Base-by-base conservation (phyloP, 2,888 invertebrate species). In the Odontomyia ornata region DNA sequence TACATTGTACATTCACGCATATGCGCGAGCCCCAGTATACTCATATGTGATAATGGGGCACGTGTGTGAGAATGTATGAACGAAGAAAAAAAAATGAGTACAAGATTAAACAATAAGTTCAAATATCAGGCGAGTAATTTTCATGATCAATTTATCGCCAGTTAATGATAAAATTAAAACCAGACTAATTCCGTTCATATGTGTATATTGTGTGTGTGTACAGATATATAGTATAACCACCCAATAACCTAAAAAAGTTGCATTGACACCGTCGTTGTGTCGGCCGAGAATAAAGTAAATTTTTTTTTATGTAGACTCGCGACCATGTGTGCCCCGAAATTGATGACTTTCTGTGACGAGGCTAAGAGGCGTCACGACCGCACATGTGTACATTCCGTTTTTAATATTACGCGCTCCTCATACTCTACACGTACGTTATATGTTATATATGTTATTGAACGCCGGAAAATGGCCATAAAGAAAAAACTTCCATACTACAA, bases 171-270 rank as follows among this genome's bases (percentile, higher is more conserved):
- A 28, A 64, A n/a, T 69, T 47, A 23, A 47, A 69, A 69, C 21
- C 47, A 69, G 47, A 69, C 46, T 27, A 69, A 47, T 47, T 47
- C n/a, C 21, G 62, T 47, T 47, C 30, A 47, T 47, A n/a, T n/a
- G n/a, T n/a, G n/a, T n/a, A n/a, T n/a, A n/a, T n/a, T n/a, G n/a
- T n/a, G n/a, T n/a, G n/a, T n/a, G n/a, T n/a, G n/a, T n/a, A n/a
- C n/a, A n/a, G n/a, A n/a, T n/a, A n/a, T n/a, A n/a, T n/a, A n/a
- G n/a, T 25, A 47, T 7, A 69, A 23, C 15, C 69, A 11, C 69
- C 46, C 46, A 47, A 25, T 69, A 47, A 69, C 69, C 69, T 47
- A 46, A 69, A 69, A 69, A 69, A 69, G 69, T 69, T 69, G 69
- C 69, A 69, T 69, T 69, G 69, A 69, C 69, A 69, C 47, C 69